Evolutionary conservation across 2,113 vertebrate species (phyloP), one percentile per base, ranked within the genome.

Genomic region (Micromys minutus): DNA sequence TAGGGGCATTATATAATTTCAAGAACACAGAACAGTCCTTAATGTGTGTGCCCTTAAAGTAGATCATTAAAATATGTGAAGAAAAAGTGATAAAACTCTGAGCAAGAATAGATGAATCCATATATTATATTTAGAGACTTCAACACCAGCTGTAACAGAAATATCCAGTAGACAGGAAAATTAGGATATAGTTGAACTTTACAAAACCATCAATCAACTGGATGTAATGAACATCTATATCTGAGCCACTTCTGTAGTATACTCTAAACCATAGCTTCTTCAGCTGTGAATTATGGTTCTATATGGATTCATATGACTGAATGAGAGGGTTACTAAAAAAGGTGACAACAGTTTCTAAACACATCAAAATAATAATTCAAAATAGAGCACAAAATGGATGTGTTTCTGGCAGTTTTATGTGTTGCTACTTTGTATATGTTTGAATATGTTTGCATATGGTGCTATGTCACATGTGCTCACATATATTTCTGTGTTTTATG

Each of bases 121-220:
- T 29, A n/a, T 81, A 39, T 59, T 39, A 39, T 83, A 83, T 83
- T 59, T 61, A 24, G 55, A 61, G n/a, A 31, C 57, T 16, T 83
- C 57, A 61, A 10, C 80, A 42, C 57, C 55, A 61, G 24, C 80
- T 61, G 24, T 39, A 61, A 83, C 80, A 61, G 55, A 83, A 59
- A 83, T 83, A 83, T 83, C 80, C 80, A 42, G 22, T 13, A 83
- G 55, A 83, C 80, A 83, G 80, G n/a, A 83, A 83, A 83, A 83
- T 61, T 7, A 31, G 80, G 3, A 39, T 59, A 81, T 39, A 81
- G 57, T 59, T 83, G 79, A 42, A 29, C 80, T 83, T 83, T 17
- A 42, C 7, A 16, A 59, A 83, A 83, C n/a, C 79, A 59, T 81
- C 79, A 59, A 42, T 83, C 80, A 42, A 42, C 80, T 61, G 57